These are phyloP conservation scores for Balaeniceps rex DNA, from an alignment of 2,113 vertebrate genomes.

Conservation along the genomic window DNA sequence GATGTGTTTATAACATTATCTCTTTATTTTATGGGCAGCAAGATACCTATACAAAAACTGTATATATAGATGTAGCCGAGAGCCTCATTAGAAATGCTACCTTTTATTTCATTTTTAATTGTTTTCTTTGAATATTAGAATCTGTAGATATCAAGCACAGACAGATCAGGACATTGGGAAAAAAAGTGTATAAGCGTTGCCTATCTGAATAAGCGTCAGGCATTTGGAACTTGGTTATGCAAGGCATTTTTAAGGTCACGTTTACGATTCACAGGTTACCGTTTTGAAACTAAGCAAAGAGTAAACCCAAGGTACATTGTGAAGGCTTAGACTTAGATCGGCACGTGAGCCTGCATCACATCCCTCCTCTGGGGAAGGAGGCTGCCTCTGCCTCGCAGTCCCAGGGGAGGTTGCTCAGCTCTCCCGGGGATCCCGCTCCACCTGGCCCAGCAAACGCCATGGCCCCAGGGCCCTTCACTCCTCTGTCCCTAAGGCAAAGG, in stretches of 20 bases:
- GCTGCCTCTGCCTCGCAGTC: too few species aligned
- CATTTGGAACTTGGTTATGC: not conserved
- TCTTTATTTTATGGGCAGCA: not conserved
- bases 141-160: not conserved
- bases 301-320: not conserved
- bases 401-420: not conserved
- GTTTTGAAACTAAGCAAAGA: not conserved
- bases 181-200: not conserved
- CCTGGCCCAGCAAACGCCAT: fast-evolving
- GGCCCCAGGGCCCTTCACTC: not conserved
- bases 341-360: not conserved
- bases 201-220: not conserved
- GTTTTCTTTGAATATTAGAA: not conserved
- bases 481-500: not conserved
- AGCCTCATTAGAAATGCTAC: not conserved
- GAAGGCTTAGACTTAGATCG: not conserved
- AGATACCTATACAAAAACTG: not conserved
- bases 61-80: fast-evolving
- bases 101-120: not conserved
- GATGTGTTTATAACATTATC: not conserved
- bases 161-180: not conserved
- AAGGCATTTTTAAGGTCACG: not conserved
- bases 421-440: not conserved
- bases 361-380: not conserved
- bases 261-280: not conserved